Base-by-base conservation (phyloP, 1,140 invertebrate genomes). In the Dolichoris vasculosae region DNA sequence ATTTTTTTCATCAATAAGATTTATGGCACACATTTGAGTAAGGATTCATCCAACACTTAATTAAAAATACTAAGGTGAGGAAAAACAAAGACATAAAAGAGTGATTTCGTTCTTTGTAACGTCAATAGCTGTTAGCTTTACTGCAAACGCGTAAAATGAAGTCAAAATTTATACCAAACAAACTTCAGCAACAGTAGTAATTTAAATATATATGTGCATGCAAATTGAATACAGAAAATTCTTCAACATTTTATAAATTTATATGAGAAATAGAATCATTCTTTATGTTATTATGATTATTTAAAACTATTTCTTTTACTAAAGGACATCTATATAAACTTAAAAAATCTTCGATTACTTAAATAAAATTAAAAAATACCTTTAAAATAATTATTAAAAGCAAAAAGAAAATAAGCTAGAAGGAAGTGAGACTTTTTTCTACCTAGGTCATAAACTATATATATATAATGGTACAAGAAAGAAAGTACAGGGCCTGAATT, bases 211-310 rank as follows among this genome's bases (percentile, higher is more conserved):
- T 2, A 17, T 51, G 48, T 17, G 20, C 48, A 8, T 51, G 48
- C 48, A 17, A 51, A 51, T 51, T 69, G 30, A 35, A 17, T 46
- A 35, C n/a, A 71, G 78, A 84, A 78, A 69, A 55, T 77, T 78
- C 75, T 73, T 78, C 82, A 73, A 84, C 67, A 73, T 84, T 84
- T 84, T 67, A 84, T 55, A 75, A 84, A 77, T 84, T 67, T 55
- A 69, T 77, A 77, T 84, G 82, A 59, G 67, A 67, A 78, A 78
- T 78, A 35, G 73, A 82, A 20, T 55, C 79, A 32, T 55, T 59
- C 38, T 17, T 11, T 17, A 8, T 43, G 7, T 55, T 40, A 51
- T 78, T 67, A 78, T 78, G 77, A 63, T 46, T 64, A 17, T 23
- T 64, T 43, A 69, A 35, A 32, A 23, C 63, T 46, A 3, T 64